A percentile compares a stretch with the other conserved stretches of the same genome.
Conservation (phyloP, 2,113 vertebrate genomes). For the Bothrops jararaca region DNA sequence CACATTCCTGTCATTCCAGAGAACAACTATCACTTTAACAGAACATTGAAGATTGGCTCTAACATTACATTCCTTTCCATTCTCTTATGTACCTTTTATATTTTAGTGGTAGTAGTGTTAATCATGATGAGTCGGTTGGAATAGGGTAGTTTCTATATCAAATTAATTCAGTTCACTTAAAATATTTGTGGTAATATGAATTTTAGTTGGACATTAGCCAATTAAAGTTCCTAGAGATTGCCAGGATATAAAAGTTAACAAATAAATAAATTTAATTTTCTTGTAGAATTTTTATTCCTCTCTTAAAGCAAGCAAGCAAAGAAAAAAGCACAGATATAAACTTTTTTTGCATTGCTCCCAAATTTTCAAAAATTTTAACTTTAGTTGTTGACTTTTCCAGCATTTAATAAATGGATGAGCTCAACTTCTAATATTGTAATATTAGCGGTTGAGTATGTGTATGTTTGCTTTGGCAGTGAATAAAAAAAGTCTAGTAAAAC, state of each 20-base stretch:
- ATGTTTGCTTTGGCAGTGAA: neutral
- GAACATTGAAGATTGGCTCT: neutral
- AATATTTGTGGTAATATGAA: neutral
- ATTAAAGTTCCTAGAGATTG: neutral
- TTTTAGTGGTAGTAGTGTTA: neutral
- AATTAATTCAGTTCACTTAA: neutral
- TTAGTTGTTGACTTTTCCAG: neutral
- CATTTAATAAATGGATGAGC: neutral
- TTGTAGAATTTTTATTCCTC: neutral
- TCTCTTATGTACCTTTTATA: neutral
- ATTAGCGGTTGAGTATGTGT: neutral
- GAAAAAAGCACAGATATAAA: neutral
- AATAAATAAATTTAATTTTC: neutral
- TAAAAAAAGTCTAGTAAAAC: neutral
- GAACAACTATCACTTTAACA: neutral
- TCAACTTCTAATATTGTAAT: neutral
- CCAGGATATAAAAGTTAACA: neutral
- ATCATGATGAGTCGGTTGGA: neutral
- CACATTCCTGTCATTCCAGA: neutral
- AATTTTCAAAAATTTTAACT: neutral
- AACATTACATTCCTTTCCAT: neutral
- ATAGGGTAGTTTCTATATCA: neutral
- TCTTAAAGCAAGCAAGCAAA: neutral
- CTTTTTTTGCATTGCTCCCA: neutral
- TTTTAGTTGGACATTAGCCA: neutral